Evolutionary conservation across 2,888 invertebrate genomes (phyloP).

Genomic region (Cryptus armator): DNA sequence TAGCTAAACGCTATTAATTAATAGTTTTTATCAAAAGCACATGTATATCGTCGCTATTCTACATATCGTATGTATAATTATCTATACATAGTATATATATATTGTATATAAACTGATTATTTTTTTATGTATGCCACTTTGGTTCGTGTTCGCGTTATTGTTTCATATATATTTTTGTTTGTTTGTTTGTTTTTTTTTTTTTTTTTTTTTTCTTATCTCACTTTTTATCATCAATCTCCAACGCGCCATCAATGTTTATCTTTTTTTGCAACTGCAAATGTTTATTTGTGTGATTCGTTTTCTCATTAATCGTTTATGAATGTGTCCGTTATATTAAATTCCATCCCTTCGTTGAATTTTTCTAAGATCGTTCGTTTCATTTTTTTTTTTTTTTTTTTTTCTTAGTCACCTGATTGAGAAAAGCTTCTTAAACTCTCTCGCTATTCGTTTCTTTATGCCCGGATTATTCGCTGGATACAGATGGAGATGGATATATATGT

Average conservation of each 20-base stretch:
- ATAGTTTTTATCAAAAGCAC: constrained; percentile 84
- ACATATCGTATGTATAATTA: constrained; percentile 79
- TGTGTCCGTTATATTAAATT: constrained; percentile 28
- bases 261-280: constrained; percentile 22
- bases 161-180: constrained; percentile 65
- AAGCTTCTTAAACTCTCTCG: constrained; percentile 27
- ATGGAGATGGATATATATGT: constrained; percentile 43
- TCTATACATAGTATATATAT: constrained; percentile 77
- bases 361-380: constrained; percentile 60
- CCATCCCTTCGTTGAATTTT: constrained; percentile 66
- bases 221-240: constrained; percentile 50
- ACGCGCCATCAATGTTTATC: constrained; percentile 44
- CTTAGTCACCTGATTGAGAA: constrained; percentile 48
- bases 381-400: constrained; percentile 25
- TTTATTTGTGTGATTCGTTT: constrained; percentile 51
- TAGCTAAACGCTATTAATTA: constrained; percentile 79
- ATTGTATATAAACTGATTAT: constrained; percentile 79
- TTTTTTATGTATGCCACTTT: constrained; percentile 71
- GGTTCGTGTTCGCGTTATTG: constrained; percentile 69
- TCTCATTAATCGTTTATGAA: constrained; percentile 41
- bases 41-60: constrained; percentile 83
- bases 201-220: constrained; percentile 6
- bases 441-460: neutral
- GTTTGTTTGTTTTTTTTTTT: constrained; percentile 15
- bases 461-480: constrained; percentile 46